Percentiles rank a stretch among this genome's conserved stretches.
Evolutionary conservation across 2,113 vertebrate species (phyloP).

Genomic region (Oreochromis niloticus): DNA sequence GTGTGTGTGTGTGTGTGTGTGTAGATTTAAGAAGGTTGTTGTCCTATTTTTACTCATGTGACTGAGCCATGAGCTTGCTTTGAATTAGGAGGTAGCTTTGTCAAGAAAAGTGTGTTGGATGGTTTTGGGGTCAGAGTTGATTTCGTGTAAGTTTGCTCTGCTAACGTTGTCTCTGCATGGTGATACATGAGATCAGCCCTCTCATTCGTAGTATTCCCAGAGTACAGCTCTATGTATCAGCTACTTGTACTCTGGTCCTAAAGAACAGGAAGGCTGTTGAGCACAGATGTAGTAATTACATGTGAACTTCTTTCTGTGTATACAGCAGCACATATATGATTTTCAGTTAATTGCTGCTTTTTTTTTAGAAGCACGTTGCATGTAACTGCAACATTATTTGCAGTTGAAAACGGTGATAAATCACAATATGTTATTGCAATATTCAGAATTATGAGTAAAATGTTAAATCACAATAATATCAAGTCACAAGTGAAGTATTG

Average conservation of each 20-base stretch:
- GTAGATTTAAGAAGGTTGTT: not conserved
- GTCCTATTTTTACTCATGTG: not conserved
- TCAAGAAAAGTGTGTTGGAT: not conserved
- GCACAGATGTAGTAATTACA: rapidly evolving
- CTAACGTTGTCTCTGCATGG: not conserved
- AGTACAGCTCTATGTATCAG: not conserved
- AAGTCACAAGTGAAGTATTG: not conserved
- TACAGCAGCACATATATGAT: not conserved
- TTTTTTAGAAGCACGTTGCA: rapidly evolving
- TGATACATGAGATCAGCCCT: not conserved
- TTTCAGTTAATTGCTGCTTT: not conserved
- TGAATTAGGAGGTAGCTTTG: not conserved
- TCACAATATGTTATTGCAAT: not conserved
- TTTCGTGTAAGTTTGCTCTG: not conserved
- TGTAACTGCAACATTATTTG: not conserved
- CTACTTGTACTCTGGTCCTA: not conserved
- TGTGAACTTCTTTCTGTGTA: not conserved
- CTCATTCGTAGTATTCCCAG: not conserved
- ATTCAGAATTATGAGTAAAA: not conserved
- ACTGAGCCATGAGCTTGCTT: not conserved
- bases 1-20: not conserved
- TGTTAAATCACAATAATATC: not conserved
- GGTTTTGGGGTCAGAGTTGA: not conserved
- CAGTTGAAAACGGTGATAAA: not conserved
- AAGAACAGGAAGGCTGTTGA: not conserved